Base-by-base conservation (phyloP, 2,113 vertebrate species). In the Procapra przewalskii region DNA sequence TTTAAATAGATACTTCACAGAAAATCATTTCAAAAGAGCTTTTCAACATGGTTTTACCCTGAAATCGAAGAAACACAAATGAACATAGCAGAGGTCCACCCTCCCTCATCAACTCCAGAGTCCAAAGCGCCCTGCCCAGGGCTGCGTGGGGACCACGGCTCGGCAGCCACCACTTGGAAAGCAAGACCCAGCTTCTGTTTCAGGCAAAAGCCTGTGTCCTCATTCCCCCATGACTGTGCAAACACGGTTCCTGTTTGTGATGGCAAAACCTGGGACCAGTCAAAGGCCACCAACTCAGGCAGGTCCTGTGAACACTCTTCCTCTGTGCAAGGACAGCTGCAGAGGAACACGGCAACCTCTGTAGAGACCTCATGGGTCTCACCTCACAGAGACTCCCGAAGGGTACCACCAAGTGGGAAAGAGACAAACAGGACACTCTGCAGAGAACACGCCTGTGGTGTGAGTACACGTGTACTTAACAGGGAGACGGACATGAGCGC, bases 341-440 rank as follows among this genome's bases (percentile, higher is more conserved):
- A 15, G 5, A 52, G 52, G 23, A 9, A 12, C 5, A 0, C 5
- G 19, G 27, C 7, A 8, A 36, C 9, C 5, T 29, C 29, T 12
- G 1, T 1, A 19, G 27, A 6, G 5, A 64, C 4, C 7, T 15
- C 45, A 1, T 0, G 0, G 10, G 19, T 25, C 43, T 40, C 5
- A 23, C 67, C 5, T 31, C 36, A 31, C n/a, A 71, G 64, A 67
- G n/a, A 77, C 3, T 6, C 31, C n/a, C n/a, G 19, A 40, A 9
- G 33, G 5, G 21, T 2, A 23, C 10, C 15, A 29, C 1, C 2
- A 19, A 29, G 23, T 2, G 57, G 21, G 21, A 14, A 27, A 45
- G 23, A 27, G 40, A 36, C 36, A n/a, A 29, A 16, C 40, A 52
- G 4, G 5, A 64, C 36, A 15, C 48, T 4, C 5, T 7, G 5